phyloP scores from a whole-genome alignment of 2,888 invertebrate genomes.

The Himalopsyche kuldschensis region DNA sequence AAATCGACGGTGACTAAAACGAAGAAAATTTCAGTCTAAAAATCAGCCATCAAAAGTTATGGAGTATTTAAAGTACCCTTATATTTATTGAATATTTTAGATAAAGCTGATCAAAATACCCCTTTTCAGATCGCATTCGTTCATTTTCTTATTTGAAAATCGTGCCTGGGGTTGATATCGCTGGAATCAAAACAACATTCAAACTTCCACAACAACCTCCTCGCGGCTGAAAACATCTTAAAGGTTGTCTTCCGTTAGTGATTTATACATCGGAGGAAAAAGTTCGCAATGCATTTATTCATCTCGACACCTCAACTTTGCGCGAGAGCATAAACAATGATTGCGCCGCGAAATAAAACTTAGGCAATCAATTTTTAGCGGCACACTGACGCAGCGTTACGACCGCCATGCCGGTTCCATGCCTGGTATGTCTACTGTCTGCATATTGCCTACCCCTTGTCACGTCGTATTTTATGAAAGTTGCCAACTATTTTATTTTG shows the following conservation, averaged over 20 bases:
- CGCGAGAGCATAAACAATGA: constrained; percentile 14
- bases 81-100: too few species aligned
- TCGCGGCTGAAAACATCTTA: background rate
- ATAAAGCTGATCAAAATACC: too few species aligned
- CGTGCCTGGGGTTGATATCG: too few species aligned
- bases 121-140: too few species aligned
- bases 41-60: too few species aligned
- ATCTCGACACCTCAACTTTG: constrained; percentile 2
- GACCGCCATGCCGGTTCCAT: background rate
- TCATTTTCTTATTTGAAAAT: too few species aligned
- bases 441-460: background rate
- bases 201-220: too few species aligned
- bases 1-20: too few species aligned
- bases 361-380: constrained; percentile 32
- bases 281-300: background rate
- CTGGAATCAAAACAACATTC: too few species aligned
- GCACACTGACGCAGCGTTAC: constrained; percentile 4
- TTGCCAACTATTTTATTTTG: constrained; percentile 30
- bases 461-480: constrained; percentile 25
- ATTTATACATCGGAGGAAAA: background rate
- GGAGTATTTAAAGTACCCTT: too few species aligned
- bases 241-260: background rate
- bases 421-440: background rate
- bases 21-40: too few species aligned
- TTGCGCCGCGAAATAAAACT: constrained; percentile 28